Evolutionary conservation across 2,797 vertebrate genomes (phyloP).

Genomic region (Myiothlypis coronata): DNA sequence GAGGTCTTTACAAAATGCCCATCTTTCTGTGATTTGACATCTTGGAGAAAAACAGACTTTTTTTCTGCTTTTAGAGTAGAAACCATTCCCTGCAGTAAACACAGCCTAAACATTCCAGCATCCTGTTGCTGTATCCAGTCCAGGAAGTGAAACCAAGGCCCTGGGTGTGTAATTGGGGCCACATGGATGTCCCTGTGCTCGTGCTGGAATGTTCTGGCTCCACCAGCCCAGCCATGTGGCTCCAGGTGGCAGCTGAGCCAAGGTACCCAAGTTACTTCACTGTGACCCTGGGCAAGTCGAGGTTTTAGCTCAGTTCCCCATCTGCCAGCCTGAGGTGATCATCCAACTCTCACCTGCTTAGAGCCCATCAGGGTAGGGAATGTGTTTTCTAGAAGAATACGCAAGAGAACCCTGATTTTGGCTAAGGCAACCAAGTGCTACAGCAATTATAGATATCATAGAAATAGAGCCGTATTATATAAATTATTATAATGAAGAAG

Average conservation of each 20-base stretch:
- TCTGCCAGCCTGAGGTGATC: neutral
- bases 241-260: neutral
- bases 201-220: rapidly evolving
- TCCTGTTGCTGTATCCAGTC: constrained; percentile 4
- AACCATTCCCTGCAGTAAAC: neutral
- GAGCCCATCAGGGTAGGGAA: neutral
- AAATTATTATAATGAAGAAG: neutral
- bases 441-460: neutral
- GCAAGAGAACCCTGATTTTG: neutral
- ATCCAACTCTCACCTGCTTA: neutral
- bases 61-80: constrained; percentile 12
- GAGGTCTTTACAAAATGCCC: neutral
- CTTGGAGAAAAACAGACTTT: neutral
- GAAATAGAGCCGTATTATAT: neutral
- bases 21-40: neutral
- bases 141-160: constrained; percentile 10
- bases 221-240: neutral
- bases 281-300: rapidly evolving
- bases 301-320: neutral
- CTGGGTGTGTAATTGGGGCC: constrained; percentile 16
- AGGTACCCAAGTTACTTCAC: neutral
- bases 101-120: constrained; percentile 8
- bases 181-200: neutral
- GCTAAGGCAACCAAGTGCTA: neutral
- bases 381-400: neutral